These are phyloP conservation scores for Sebastes miniatus DNA, from an alignment of 2,797 vertebrate species.

Conservation along the genomic window DNA sequence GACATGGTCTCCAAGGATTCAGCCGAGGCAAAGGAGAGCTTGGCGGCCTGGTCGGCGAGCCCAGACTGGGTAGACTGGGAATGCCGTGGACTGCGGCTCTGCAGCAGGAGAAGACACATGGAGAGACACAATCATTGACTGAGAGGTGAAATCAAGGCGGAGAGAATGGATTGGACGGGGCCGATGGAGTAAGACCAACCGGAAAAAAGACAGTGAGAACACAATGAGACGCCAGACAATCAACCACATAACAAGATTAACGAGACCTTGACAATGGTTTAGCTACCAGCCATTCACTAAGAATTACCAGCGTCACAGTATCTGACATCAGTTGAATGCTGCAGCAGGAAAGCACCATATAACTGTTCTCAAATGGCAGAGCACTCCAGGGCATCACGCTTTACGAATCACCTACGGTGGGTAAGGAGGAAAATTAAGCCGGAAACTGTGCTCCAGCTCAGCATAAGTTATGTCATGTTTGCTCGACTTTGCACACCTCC, in stretches of 20 bases:
- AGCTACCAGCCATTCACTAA: constrained; percentile 57
- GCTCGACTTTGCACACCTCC: constrained; percentile 35
- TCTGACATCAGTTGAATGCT: constrained; percentile 37
- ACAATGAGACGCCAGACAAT: constrained; percentile 63
- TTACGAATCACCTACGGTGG: constrained; percentile 28
- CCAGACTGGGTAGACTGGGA: constrained; percentile 96
- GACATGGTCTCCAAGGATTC: constrained; percentile 99
- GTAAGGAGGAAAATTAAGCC: background rate
- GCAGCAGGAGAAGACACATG: constrained; percentile 44
- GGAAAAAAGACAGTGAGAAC: constrained; percentile 42
- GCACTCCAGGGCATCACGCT: constrained; percentile 4
- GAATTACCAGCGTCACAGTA: constrained; percentile 48
- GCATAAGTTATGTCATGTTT: constrained; percentile 44
- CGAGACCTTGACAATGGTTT: constrained; percentile 58
- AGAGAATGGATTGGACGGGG: constrained; percentile 61
- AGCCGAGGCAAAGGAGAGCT: constrained; percentile 96
- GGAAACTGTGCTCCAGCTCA: constrained; percentile 14
- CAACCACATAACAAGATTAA: constrained; percentile 67
- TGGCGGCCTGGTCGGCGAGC: constrained; percentile 95
- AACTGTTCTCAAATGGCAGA: constrained; percentile 15
- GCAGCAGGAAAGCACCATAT: constrained; percentile 17
- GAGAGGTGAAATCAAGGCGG: constrained; percentile 44
- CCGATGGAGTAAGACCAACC: constrained; percentile 42
- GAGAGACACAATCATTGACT: constrained; percentile 27
- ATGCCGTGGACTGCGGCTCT: constrained; percentile 96